A percentile compares a stretch with the other conserved stretches of the same genome.
phyloP scores from a whole-genome alignment of 1,140 invertebrate genomes.

The Philotrypesis tridentata region DNA sequence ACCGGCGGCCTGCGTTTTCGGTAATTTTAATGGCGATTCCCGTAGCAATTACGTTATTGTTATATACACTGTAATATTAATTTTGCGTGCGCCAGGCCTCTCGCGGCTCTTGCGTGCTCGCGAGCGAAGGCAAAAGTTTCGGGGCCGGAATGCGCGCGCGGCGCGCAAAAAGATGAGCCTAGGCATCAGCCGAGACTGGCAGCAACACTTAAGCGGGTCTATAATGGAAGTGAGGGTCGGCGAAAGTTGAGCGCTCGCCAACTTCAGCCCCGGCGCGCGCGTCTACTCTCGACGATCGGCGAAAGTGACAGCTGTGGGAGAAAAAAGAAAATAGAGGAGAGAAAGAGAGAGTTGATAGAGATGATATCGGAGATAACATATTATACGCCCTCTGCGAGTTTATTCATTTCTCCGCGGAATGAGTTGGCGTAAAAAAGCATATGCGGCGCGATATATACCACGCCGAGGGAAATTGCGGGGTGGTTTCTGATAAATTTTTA shows the following conservation, averaged over 20 bases:
- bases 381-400: neutral
- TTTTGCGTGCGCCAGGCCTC: neutral
- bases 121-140: too few relatives aligned
- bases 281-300: neutral
- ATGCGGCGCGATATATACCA: too few relatives aligned
- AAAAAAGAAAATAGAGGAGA: neutral
- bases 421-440: neutral
- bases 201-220: constrained; percentile 62
- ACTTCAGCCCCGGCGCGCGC: too few relatives aligned
- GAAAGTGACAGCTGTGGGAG: constrained; percentile 31
- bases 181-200: constrained; percentile 45
- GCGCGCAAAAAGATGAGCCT: constrained; percentile 19
- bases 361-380: neutral
- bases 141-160: too few relatives aligned
- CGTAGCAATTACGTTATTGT: neutral
- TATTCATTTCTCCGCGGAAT: neutral
- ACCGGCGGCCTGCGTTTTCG: neutral
- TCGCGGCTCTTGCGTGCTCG: neutral
- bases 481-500: too few relatives aligned
- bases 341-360: neutral
- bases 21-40: neutral
- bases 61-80: neutral
- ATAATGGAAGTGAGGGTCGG: constrained; percentile 57
- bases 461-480: too few relatives aligned
- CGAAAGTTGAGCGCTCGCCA: constrained; percentile 58